A percentile compares a stretch with the other conserved stretches of the same genome.
These are phyloP conservation scores for Motacilla tschutschensis DNA, from an alignment of 2,113 vertebrate genomes.

Conservation along the genomic window DNA sequence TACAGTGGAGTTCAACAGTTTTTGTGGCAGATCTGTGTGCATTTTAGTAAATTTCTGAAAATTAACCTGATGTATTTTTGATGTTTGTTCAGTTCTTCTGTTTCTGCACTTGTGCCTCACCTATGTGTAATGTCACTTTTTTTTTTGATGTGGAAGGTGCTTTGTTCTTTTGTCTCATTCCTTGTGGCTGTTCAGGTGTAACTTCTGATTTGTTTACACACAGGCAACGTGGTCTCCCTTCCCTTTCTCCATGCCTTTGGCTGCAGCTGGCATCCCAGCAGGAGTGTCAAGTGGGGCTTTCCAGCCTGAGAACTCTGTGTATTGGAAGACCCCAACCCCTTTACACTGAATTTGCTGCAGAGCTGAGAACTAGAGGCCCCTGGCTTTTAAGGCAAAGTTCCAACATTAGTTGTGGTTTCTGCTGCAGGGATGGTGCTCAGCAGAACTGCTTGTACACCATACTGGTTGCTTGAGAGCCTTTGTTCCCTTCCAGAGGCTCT, in stretches of 20 bases:
- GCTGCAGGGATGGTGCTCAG: background rate
- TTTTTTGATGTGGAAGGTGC: background rate
- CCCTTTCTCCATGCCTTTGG: background rate
- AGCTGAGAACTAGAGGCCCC: background rate
- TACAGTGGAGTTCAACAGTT: slow-evolving; percentile 19
- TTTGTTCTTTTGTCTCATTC: background rate
- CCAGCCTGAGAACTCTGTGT: background rate
- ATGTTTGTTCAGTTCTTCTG: background rate
- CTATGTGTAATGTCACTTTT: background rate
- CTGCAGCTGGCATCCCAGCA: background rate
- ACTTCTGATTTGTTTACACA: background rate
- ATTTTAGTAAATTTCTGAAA: background rate
- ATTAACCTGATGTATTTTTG: background rate
- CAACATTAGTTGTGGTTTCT: background rate
- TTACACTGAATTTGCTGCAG: background rate
- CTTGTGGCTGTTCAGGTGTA: background rate
- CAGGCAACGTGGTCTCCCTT: background rate
- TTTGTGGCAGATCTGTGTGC: background rate
- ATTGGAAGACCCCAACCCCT: background rate
- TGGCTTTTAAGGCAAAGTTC: background rate
- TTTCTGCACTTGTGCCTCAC: background rate
- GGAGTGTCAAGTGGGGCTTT: background rate
- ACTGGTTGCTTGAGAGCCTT: background rate
- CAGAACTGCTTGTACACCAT: background rate
- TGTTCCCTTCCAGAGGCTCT: background rate